Conservation (phyloP, 2,888 invertebrate species). For the Colletes collaris region DNA sequence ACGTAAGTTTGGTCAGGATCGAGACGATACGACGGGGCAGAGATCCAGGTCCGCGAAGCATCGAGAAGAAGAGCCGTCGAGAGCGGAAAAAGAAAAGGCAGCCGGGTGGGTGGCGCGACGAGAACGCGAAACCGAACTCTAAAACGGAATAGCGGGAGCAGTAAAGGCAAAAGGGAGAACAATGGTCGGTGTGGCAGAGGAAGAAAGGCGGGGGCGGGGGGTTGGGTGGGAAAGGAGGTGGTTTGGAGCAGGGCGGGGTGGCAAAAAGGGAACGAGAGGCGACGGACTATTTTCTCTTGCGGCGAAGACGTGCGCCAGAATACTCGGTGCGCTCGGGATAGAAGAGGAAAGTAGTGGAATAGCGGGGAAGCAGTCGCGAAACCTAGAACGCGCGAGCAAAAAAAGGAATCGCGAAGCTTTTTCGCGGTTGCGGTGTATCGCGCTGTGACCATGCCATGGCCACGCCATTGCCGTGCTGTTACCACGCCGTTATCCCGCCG, state of each 20-base stretch:
- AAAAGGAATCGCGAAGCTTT: slow-evolving; percentile 22
- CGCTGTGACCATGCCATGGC: slow-evolving; percentile 7
- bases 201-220: not conserved
- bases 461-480: slow-evolving; percentile 16
- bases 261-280: slow-evolving; percentile 23
- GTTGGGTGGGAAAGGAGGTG: no score
- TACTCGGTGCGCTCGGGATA: not conserved
- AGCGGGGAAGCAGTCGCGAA: slow-evolving; percentile 2
- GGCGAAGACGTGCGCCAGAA: slow-evolving; percentile 44
- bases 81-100: no score
- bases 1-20: no score
- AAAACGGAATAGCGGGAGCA: not conserved
- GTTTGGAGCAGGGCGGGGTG: no score
- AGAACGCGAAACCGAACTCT: slow-evolving; percentile 8
- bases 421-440: slow-evolving; percentile 1
- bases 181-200: not conserved
- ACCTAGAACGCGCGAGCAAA: slow-evolving; percentile 4
- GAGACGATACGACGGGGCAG: no score
- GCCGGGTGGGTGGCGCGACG: slow-evolving; percentile 1
- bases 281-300: slow-evolving; percentile 71
- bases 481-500: slow-evolving; percentile 34
- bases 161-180: not conserved
- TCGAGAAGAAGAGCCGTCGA: no score
- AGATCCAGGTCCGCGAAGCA: no score
- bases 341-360: not conserved